phyloP scores from a whole-genome alignment of 35 echinoderm and acorn worm genomes.

The Chiridota heheva region DNA sequence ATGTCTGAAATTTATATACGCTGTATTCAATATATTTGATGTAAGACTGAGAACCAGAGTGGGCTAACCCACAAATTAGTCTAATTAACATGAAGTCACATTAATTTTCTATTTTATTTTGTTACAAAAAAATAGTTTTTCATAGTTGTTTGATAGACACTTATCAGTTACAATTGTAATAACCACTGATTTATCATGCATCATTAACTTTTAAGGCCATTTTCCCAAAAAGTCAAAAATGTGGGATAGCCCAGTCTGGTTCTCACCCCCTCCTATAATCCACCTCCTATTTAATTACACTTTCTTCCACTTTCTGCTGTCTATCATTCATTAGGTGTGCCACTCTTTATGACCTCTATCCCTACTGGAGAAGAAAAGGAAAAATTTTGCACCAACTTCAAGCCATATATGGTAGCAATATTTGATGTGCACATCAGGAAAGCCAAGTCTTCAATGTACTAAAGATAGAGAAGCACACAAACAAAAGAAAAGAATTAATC shows the following conservation, averaged over 20 bases:
- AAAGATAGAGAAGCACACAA: no score
- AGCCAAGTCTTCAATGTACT: no score
- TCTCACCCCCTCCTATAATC: no score
- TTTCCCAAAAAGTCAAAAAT: neutral
- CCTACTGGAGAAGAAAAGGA: no score
- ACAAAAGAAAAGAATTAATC: no score
- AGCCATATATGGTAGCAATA: no score
- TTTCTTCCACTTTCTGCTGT: no score
- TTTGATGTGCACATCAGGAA: no score
- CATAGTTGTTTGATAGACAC: neutral
- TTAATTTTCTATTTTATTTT: neutral
- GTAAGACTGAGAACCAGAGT: neutral
- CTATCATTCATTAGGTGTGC: no score
- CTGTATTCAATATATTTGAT: neutral
- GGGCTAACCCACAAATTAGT: slow-evolving; percentile 18
- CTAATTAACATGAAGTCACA: slow-evolving; percentile 4
- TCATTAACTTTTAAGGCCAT: slow-evolving; percentile 1
- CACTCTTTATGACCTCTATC: no score
- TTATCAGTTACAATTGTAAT: neutral
- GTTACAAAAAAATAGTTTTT: slow-evolving; percentile 1
- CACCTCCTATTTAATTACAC: no score
- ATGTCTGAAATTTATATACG: neutral
- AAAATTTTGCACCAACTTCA: no score
- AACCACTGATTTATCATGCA: neutral
- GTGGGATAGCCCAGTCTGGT: slow-evolving; percentile 17